Evolutionary conservation across 2,113 vertebrate genomes (phyloP), one percentile per base, ranked within the genome.

Genomic region (Paradisaea rubra): DNA sequence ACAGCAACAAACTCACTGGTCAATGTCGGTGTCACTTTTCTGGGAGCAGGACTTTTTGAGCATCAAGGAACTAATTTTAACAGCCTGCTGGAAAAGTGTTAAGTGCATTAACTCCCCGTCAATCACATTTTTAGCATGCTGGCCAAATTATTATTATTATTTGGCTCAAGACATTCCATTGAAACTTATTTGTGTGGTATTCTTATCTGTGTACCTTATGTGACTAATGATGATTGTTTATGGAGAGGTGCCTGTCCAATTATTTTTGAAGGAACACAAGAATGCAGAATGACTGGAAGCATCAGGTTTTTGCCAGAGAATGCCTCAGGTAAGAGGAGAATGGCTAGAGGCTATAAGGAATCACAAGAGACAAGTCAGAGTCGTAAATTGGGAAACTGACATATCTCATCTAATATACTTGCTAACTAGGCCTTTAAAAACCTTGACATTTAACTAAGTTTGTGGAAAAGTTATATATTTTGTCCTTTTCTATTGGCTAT

Each of bases 361-460:
- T 98, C 99, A 98, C 99, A 97, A 96, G 99, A 98, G 99, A 99
- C 98, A 97, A 97, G 97, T 98, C 98, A 98, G 98, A 98, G 98
- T 98, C 98, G 98, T 99, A 99, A 99, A 99, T 99, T 99, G 99
- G 98, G 98, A 99, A 99, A 98, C 99, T 99, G 99, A 99, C 99
- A 99, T 99, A 98, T 98, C 98, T 99, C 98, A 99, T 99, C 99
- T 98, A 99, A 99, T 99, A 99, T 99, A 98, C 98, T 99, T 99
- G 98, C 98, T 99, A 99, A 99, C 98, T 99, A 99, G 99, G 99
- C 98, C 98, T 99, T 99, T 99, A 99, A 99, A 99, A 99, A 99
- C 98, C 98, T 98, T 99, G 98, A 99, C 98, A 98, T 98, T 98
- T 98, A 98, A 98, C 98, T 98, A 98, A 98, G 98, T 98, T 98